Evolutionary conservation across 2,888 invertebrate species (phyloP).

Genomic region (Branchinecta sandiegonensis): DNA sequence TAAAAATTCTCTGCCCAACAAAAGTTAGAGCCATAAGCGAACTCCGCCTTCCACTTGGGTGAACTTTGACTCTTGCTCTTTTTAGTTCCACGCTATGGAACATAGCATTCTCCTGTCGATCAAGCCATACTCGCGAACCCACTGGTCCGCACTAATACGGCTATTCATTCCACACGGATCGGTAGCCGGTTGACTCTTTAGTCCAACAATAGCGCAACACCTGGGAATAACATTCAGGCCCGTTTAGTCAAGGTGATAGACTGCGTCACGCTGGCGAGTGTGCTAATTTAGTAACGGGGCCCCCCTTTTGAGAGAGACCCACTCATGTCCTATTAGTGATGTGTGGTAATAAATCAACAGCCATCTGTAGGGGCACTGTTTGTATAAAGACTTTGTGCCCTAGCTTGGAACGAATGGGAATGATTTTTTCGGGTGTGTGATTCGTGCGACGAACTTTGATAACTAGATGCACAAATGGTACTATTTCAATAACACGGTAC

Average conservation of each 20-base stretch:
- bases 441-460: too few relatives aligned
- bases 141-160: slow-evolving; percentile 7
- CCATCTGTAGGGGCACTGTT: slow-evolving; percentile 10
- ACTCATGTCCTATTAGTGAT: slow-evolving; percentile 16
- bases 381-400: slow-evolving; percentile 15
- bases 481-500: too few relatives aligned
- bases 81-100: slow-evolving; percentile 14
- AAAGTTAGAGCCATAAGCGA: too few relatives aligned
- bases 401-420: slow-evolving; percentile 15
- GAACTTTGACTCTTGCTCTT: neutral
- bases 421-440: neutral
- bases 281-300: slow-evolving; percentile 15
- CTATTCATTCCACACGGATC: neutral
- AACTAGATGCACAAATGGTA: too few relatives aligned
- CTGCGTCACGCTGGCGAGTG: slow-evolving; percentile 16
- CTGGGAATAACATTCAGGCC: neutral
- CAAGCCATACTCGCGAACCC: slow-evolving; percentile 1
- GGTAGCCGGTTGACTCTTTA: slow-evolving; percentile 11
- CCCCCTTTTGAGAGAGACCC: slow-evolving; percentile 16
- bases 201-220: slow-evolving; percentile 1
- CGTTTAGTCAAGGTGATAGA: slow-evolving; percentile 8
- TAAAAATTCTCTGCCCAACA: too few relatives aligned
- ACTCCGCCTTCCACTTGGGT: too few relatives aligned
- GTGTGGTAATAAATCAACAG: slow-evolving; percentile 13
- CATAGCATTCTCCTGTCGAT: slow-evolving; percentile 14